Evolutionary conservation across 2,888 invertebrate genomes (phyloP), one percentile per base, ranked within the genome.

Genomic region (Heliconius aoede): DNA sequence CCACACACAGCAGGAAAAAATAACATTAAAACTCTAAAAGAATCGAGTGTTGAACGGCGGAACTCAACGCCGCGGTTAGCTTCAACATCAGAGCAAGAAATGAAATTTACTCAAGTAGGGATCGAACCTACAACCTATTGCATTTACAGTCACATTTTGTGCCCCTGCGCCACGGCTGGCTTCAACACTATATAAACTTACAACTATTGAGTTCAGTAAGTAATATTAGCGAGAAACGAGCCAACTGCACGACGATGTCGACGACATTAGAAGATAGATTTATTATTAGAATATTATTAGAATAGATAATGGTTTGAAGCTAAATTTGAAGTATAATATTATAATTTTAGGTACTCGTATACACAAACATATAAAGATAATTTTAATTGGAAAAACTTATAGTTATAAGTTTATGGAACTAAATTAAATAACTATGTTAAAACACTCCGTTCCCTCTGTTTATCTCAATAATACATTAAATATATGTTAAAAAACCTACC

Each of bases 221-320:
- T 58, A 24, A 58, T 24, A 24, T 60, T 26, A 60, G 58, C 58
- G 5, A 51, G 51, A 51, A 1, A 51, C 21, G 51, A 21, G 7
- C 51, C 51, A 58, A 58, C 58, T 58, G 24, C 13, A 58, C 58
- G 26, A 58, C 11, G 13, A 58, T 24, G 24, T 58, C 11, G 58
- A 58, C 24, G 58, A 13, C 24, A 58, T 58, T 58, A 4, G 4
- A n/a, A 55, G 2, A 58, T 58, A 58, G 18, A 3, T n/a, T n/a
- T n/a, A 58, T 58, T 58, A 58, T 58, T 46, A 46, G 46, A 21
- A 24, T 58, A 58, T 58, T 58, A 58, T 58, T 46, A 46, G 46
- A 21, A 24, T 58, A 24, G 11, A 58, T n/a, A 60, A 24, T 60
- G 26, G 4, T 4, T 60, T 13, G 3, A 60, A 60, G 60, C 26